Evolutionary conservation across 2,113 vertebrate genomes (phyloP), one percentile per base, ranked within the genome.

Genomic region (Nyctereutes procyonoides): DNA sequence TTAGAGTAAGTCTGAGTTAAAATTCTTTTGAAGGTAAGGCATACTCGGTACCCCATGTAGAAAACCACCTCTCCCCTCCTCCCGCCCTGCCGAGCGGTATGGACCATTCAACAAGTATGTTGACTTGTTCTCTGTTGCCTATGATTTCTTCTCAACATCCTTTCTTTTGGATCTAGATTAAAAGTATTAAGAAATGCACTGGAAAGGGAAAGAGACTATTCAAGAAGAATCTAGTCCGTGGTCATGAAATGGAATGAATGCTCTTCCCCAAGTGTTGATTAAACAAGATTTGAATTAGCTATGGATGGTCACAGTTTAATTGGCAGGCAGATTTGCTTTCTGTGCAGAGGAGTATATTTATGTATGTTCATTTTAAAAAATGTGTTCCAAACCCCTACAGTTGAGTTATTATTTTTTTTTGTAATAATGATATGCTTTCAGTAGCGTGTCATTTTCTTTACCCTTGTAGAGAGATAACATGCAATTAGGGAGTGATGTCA

Each of bases 401-500:
- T 94, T 58, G 91, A 81, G 97, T 94, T 96, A 97, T 98, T 51
- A 51, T 98, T 83, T 56, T 63, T 85, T 74, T 92, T 95, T 88
- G 94, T 97, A 98, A 98, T 98, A 96, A 98, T 8, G 86, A 96
- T 97, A 96, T 77, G 93, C 98, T 98, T 96, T 98, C 95, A 98
- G 96, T 96, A 96, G 93, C 55, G 22, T 98, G 97, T 98, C 97
- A 98, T 98, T 99, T 99, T 98, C 97, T 97, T 98, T 98, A 92
- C 98, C 97, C 97, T 97, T 88, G 91, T 88, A 97, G 98, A 89
- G 85, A 92, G 95, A 97, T 98, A 99, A 97, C 96, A 28, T 98
- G 90, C 98, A 98, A 98, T 98, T 98, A 98, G 88, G 95, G 93
- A 96, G 97, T 99, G 95, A 98, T 98, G 98, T 99, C 98, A 99